A percentile compares a stretch with the other conserved stretches of the same genome.
phyloP scores from a whole-genome alignment of 2,888 invertebrate genomes.

The Trissoscelio sp. region DNA sequence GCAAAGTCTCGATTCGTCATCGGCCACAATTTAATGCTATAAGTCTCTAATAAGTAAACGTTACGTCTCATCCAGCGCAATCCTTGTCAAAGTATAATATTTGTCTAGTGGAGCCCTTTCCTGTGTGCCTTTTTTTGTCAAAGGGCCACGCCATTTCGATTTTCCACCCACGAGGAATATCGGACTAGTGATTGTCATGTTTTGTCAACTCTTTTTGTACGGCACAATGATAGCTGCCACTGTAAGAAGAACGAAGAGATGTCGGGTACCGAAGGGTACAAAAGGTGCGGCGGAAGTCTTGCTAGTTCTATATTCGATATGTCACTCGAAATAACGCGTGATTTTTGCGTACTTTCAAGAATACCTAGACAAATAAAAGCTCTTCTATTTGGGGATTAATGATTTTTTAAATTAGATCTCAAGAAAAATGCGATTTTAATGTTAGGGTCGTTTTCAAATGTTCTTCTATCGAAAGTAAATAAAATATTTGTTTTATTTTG shows the following conservation, averaged over 20 bases:
- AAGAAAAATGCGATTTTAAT: no score
- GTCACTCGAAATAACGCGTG: constrained; percentile 70
- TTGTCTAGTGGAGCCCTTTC: constrained; percentile 73
- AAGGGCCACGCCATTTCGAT: constrained; percentile 55
- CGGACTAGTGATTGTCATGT: constrained; percentile 81
- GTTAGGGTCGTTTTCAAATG: no score
- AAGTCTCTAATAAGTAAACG: constrained; percentile 70
- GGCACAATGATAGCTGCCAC: constrained; percentile 72
- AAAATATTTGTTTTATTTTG: no score
- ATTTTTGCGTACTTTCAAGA: constrained; percentile 1
- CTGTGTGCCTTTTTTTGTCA: constrained; percentile 70
- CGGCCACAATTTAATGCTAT: constrained; percentile 56
- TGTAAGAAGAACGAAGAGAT: constrained; percentile 41
- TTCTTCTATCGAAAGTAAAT: no score
- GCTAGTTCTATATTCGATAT: constrained; percentile 76
- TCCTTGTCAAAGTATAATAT: constrained; percentile 76
- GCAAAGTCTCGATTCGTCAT: constrained; percentile 17
- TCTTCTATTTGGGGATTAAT: not conserved
- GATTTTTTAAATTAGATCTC: not conserved
- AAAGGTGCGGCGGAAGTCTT: constrained; percentile 74
- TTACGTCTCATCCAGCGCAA: constrained; percentile 46
- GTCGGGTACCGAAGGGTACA: constrained; percentile 61
- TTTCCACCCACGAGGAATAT: constrained; percentile 74
- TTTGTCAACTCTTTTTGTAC: constrained; percentile 81
- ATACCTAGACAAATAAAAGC: not conserved